phyloP scores from a whole-genome alignment of 2,113 vertebrate genomes.

The Podarcis cretensis region DNA sequence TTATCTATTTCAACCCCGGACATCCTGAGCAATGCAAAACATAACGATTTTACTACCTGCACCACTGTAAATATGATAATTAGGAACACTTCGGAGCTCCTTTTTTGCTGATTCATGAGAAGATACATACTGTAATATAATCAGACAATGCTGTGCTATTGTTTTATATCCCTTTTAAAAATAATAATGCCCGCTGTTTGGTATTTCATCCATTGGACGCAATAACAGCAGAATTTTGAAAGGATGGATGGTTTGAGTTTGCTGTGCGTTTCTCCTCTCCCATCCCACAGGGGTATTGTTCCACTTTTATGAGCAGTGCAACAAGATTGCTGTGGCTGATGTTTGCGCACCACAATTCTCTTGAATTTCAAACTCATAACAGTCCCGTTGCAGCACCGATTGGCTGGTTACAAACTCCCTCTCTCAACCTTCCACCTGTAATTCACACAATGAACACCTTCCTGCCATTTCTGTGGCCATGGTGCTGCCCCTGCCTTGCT shows the following conservation, averaged over 20 bases:
- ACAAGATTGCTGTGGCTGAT: constrained; percentile 25
- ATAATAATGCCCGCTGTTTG: constrained; percentile 69
- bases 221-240: constrained; percentile 24
- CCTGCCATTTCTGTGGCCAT: background rate
- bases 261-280: background rate
- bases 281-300: constrained; percentile 31
- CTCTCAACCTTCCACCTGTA: background rate
- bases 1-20: constrained; percentile 82
- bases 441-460: background rate
- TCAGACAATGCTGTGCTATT: constrained; percentile 70
- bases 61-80: constrained; percentile 85
- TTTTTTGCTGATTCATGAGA: constrained; percentile 83
- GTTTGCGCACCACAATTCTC: no score
- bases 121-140: constrained; percentile 79
- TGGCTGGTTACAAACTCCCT: no score
- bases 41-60: constrained; percentile 80
- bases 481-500: background rate
- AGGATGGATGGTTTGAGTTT: no score
- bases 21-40: constrained; percentile 81
- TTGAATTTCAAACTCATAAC: background rate
- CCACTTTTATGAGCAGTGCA: constrained; percentile 46
- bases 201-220: constrained; percentile 70
- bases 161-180: constrained; percentile 79
- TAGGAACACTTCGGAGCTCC: constrained; percentile 76
- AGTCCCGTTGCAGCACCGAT: background rate